phyloP scores from a whole-genome alignment of 2,113 vertebrate species.

The Sprattus sprattus region DNA sequence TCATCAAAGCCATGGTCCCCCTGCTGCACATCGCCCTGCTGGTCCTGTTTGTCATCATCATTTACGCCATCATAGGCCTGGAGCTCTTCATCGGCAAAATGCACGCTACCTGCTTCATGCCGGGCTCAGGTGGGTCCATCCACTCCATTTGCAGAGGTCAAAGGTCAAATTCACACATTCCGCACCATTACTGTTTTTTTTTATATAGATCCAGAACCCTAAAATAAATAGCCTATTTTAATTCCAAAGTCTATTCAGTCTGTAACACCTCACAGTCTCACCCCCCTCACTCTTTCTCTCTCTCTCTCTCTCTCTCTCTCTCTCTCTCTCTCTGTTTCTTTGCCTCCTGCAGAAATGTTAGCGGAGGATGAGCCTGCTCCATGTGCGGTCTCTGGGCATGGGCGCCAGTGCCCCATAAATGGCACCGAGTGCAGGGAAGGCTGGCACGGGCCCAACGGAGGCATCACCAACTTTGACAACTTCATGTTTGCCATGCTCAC shows the following conservation, averaged over 20 bases:
- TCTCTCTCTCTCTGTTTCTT: neutral
- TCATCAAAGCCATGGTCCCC: conserved; percentile 99
- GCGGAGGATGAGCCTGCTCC: conserved; percentile 94
- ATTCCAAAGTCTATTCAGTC: too few relatives aligned
- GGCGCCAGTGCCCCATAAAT: conserved; percentile 88
- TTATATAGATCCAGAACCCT: too few relatives aligned
- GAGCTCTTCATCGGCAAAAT: conserved; percentile 99
- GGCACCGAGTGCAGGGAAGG: conserved; percentile 91
- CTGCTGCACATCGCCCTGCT: conserved; percentile 98
- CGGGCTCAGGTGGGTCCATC: neutral
- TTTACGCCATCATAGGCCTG: conserved; percentile 99
- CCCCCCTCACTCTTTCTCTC: neutral
- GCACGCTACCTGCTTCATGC: conserved; percentile 87
- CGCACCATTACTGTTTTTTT: too few relatives aligned
- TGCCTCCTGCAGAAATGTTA: conserved; percentile 70
- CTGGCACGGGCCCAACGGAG: conserved; percentile 94
- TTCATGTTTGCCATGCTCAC: conserved; percentile 99
- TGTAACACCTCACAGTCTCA: too few relatives aligned
- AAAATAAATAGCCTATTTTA: too few relatives aligned
- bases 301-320: neutral
- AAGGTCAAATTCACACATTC: too few relatives aligned
- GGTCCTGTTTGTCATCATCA: conserved; percentile 99
- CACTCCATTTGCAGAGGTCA: neutral
- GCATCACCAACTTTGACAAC: conserved; percentile 99
- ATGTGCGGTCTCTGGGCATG: conserved; percentile 95